A percentile compares a stretch with the other conserved stretches of the same genome.
Conservation (phyloP, 2,113 vertebrate species). For the Cyanocitta stelleri region DNA sequence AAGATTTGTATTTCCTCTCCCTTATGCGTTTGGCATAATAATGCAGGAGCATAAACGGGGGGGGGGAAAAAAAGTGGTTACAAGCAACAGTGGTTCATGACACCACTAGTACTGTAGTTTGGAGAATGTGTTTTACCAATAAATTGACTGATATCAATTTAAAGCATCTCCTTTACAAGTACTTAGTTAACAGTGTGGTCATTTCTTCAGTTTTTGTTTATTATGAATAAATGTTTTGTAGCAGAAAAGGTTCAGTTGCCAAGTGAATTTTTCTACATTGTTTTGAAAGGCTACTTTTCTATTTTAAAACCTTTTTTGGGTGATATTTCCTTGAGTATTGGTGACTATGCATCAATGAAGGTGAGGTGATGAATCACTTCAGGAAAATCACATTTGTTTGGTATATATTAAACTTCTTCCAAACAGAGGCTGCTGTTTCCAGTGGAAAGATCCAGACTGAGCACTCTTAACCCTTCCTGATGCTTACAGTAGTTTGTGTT, state of each 20-base stretch:
- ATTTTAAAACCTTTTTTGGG: neutral
- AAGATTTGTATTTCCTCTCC: conserved; percentile 31
- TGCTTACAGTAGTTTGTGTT: neutral
- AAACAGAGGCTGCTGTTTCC: neutral
- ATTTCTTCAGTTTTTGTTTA: neutral
- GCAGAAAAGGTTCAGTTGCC: neutral
- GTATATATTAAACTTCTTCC: neutral
- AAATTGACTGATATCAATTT: neutral
- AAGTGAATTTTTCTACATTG: neutral
- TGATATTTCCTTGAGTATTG: neutral
- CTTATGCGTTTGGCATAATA: conserved; percentile 10
- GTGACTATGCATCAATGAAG: neutral
- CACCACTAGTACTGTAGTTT: neutral
- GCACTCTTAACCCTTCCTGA: neutral
- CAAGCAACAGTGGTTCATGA: neutral
- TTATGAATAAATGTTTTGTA: neutral
- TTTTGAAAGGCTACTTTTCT: neutral
- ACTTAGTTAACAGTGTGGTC: neutral
- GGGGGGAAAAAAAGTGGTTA: neutral
- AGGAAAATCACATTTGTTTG: neutral
- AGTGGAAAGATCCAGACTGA: neutral
- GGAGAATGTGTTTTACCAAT: neutral
- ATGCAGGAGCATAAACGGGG: neutral
- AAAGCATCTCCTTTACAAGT: neutral
- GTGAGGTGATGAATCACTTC: neutral